phyloP scores from a whole-genome alignment of 2,113 vertebrate species.

The Tachysurus vachellii region DNA sequence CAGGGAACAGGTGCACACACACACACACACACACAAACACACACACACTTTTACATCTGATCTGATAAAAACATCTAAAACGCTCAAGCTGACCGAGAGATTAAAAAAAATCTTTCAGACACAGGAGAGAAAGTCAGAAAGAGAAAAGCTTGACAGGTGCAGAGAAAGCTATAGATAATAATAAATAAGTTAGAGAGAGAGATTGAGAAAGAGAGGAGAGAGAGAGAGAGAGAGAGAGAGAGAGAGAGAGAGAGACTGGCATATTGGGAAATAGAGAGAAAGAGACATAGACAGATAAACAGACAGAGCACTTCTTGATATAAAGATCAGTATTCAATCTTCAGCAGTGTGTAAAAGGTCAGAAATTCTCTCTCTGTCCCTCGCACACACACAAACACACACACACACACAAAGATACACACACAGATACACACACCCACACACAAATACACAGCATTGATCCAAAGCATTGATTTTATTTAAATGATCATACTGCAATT shows the following conservation, averaged over 20 bases:
- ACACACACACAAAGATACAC: background rate
- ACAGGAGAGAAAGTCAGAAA: background rate
- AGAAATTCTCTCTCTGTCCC: background rate
- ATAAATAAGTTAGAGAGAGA: background rate
- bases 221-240: background rate
- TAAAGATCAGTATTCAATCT: constrained; percentile 7
- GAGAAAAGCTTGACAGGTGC: background rate
- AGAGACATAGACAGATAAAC: background rate
- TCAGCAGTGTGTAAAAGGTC: background rate
- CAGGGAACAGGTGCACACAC: background rate
- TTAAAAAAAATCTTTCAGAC: constrained; percentile 6
- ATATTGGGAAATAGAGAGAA: background rate
- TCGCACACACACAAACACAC: background rate
- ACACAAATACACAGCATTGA: too few relatives aligned
- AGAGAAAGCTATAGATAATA: background rate
- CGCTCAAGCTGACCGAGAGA: background rate
- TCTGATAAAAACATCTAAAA: constrained; percentile 2
- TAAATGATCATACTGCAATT: background rate
- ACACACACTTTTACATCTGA: background rate
- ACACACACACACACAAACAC: background rate
- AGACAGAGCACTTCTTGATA: background rate
- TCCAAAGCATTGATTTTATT: background rate
- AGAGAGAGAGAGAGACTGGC: background rate
- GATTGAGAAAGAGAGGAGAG: background rate
- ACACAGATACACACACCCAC: too few relatives aligned